Percentiles rank a stretch among this genome's conserved stretches.
phyloP scores from a whole-genome alignment of 2,888 invertebrate species.

The Himalopsyche anomala region DNA sequence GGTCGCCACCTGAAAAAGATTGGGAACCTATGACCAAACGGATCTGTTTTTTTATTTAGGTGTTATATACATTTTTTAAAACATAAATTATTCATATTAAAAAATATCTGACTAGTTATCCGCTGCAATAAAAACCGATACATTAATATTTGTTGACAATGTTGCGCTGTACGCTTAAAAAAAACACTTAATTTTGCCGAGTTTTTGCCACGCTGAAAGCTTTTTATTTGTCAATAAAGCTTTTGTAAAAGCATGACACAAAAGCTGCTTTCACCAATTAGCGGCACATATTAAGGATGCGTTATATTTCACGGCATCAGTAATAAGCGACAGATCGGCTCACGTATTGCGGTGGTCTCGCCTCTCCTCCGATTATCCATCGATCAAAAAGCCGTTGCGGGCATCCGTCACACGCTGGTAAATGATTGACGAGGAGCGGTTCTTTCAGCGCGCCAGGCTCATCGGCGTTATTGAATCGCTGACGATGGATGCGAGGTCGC shows the following conservation, averaged over 20 bases:
- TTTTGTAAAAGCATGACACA: neutral
- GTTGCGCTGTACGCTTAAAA: neutral
- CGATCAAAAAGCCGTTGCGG: conserved; percentile 26
- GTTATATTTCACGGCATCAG: neutral
- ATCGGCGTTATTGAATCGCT: conserved; percentile 17
- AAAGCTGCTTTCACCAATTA: conserved; percentile 28
- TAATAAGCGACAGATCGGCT: conserved; percentile 31
- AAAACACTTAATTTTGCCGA: neutral
- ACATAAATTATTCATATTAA: too few relatives aligned
- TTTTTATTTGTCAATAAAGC: conserved; percentile 24
- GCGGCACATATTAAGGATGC: conserved; percentile 32
- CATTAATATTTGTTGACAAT: neutral
- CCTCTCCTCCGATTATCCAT: conserved; percentile 14
- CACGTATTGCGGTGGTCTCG: conserved; percentile 12
- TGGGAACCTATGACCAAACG: too few relatives aligned
- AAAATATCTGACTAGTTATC: too few relatives aligned
- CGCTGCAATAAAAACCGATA: too few relatives aligned
- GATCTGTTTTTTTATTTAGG: too few relatives aligned
- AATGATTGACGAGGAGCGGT: conserved; percentile 37
- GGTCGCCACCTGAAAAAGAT: too few relatives aligned
- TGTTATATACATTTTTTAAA: too few relatives aligned
- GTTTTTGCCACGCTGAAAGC: conserved; percentile 1
- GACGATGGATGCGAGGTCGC: conserved; percentile 2
- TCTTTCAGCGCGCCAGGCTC: conserved; percentile 25
- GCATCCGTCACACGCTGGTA: conserved; percentile 18